A percentile compares a stretch with the other conserved stretches of the same genome.
These are phyloP conservation scores for Gobio occitaniae DNA, from an alignment of 2,797 vertebrate species.

Conservation along the genomic window DNA sequence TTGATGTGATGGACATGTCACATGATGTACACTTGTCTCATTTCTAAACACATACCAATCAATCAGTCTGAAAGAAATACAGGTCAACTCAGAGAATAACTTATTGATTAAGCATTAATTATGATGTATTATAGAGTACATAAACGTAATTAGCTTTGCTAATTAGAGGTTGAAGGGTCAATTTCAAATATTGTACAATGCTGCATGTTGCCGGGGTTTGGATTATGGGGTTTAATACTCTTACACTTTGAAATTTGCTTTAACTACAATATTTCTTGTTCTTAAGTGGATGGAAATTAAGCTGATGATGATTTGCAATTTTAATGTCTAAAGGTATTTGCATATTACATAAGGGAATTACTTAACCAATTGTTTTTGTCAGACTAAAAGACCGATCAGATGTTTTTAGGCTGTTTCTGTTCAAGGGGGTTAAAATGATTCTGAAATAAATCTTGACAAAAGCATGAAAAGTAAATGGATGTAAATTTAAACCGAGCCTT, in stretches of 20 bases:
- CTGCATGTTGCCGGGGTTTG: background rate
- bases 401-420: background rate
- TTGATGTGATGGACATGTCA: background rate
- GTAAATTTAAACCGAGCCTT: background rate
- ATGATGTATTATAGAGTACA: background rate
- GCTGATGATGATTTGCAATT: background rate
- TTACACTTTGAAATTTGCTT: background rate
- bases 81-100: constrained; percentile 16
- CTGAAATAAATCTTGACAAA: constrained; percentile 1
- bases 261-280: background rate
- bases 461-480: background rate
- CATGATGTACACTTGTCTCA: background rate
- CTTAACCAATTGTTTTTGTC: background rate
- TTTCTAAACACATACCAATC: background rate
- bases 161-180: constrained; percentile 9
- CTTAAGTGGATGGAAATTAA: background rate
- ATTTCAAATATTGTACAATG: constrained; percentile 4
- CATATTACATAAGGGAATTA: constrained; percentile 14
- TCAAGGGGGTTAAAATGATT: background rate
- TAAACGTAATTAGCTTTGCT: constrained; percentile 20
- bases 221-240: background rate
- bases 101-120: constrained; percentile 33
- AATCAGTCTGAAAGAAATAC: background rate
- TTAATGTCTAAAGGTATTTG: background rate
- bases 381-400: background rate